Percentiles rank a stretch among this genome's conserved stretches.
Conservation (phyloP, 2,797 vertebrate species). For the Chaenodraco wilsoni region DNA sequence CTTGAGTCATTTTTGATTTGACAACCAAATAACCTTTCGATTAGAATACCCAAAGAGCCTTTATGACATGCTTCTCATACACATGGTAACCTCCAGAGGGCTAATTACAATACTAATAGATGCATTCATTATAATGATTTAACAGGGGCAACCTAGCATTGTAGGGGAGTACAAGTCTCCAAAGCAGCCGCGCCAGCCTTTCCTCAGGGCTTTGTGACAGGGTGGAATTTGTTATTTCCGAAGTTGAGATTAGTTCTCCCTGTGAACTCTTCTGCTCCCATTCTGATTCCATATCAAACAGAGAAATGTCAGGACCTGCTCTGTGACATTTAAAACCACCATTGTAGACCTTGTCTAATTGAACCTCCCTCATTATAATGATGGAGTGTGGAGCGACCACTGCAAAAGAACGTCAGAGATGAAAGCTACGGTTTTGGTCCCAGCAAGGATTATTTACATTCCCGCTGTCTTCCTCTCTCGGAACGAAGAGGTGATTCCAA, state of each 20-base stretch:
- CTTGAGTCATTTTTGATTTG: slow-evolving; percentile 39
- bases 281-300: slow-evolving; percentile 84
- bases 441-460: slow-evolving; percentile 70
- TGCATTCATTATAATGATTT: slow-evolving; percentile 59
- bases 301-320: slow-evolving; percentile 84
- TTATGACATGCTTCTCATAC: slow-evolving; percentile 33
- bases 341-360: slow-evolving; percentile 84
- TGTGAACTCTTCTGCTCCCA: slow-evolving; percentile 75
- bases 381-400: slow-evolving; percentile 69
- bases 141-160: slow-evolving; percentile 8
- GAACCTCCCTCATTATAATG: slow-evolving; percentile 83
- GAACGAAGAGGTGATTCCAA: slow-evolving; percentile 24
- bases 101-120: slow-evolving; percentile 76
- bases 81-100: slow-evolving; percentile 49
- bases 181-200: slow-evolving; percentile 32
- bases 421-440: slow-evolving; percentile 61
- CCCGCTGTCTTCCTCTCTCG: slow-evolving; percentile 11
- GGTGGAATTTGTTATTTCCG: slow-evolving; percentile 70
- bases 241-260: slow-evolving; percentile 77
- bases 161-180: slow-evolving; percentile 54
- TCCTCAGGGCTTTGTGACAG: slow-evolving; percentile 50
- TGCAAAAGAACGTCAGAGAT: slow-evolving; percentile 65
- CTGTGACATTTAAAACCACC: slow-evolving; percentile 83
- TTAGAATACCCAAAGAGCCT: slow-evolving; percentile 37
- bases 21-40: slow-evolving; percentile 61